Evolutionary conservation across 1,140 invertebrate species (phyloP).

Genomic region (Drosophila orosa): DNA sequence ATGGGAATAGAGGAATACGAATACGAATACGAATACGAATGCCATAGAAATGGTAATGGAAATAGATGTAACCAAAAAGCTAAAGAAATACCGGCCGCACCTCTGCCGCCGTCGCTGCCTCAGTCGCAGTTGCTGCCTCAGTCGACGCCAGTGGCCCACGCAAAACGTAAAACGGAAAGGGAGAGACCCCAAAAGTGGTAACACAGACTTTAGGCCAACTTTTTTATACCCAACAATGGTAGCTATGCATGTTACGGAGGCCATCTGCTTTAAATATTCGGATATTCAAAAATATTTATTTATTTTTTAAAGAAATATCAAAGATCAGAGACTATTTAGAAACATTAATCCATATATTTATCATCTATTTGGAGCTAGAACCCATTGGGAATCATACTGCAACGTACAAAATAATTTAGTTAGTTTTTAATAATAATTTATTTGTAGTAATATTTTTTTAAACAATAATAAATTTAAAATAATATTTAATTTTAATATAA

Average conservation of each 20-base stretch:
- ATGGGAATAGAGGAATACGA: conserved; percentile 34
- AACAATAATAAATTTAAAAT: no score
- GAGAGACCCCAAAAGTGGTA: conserved; percentile 40
- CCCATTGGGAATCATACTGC: background rate
- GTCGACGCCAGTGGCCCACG: conserved; percentile 36
- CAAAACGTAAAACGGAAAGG: conserved; percentile 50
- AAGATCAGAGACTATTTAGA: background rate
- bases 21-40: conserved; percentile 24
- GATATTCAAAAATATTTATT: no score
- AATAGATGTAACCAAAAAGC: conserved; percentile 76
- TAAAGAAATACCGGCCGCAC: conserved; percentile 61
- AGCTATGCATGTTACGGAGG: no score
- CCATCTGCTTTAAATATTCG: no score
- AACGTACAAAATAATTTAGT: background rate
- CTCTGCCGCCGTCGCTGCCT: conserved; percentile 23
- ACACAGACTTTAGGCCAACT: conserved; percentile 8
- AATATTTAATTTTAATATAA: no score
- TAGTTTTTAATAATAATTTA: no score
- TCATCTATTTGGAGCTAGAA: background rate
- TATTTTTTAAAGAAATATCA: background rate
- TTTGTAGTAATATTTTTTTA: no score
- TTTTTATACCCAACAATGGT: conserved; percentile 8
- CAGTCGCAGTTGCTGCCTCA: conserved; percentile 4
- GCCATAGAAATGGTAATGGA: conserved; percentile 46
- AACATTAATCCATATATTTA: background rate